Base-by-base conservation (phyloP, 2,888 invertebrate species). In the Aspidapion aeneum region DNA sequence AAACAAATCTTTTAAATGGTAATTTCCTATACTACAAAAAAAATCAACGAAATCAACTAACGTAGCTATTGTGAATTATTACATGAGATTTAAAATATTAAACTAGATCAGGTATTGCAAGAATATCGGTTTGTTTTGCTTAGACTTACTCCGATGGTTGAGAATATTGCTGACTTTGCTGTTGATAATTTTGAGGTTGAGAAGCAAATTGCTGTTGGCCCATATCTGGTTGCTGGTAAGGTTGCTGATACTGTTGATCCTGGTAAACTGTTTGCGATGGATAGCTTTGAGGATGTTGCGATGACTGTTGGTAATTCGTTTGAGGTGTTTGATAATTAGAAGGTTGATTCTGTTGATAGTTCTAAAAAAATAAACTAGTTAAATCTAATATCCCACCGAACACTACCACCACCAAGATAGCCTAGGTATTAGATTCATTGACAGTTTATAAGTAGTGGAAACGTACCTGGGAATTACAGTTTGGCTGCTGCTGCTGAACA, bases 121-220 rank as follows among this genome's bases (percentile, higher is more conserved):
- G n/a, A n/a, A n/a, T n/a, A n/a, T n/a, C n/a, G n/a, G n/a, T n/a
- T n/a, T n/a, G n/a, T n/a, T n/a, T n/a, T n/a, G n/a, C n/a, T n/a
- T n/a, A n/a, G 12, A 35, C 35, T 35, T 35, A 35, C 35, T 35
- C 35, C 3, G 35, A 12, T 12, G 35, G 35, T 12, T 35, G 35
- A 3, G 3, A 19, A 3, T 52, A n/a, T 17, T 5, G 52, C 52
- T 60, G 22, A 58, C 35, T 21, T 55, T 59, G 64, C 22, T 66
- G 69, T 17, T 69, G 68, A 9, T 66, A 64, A 54, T 63, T 62
- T 19, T 55, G 50, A 59, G 64, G 64, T 50, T 62, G 70, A 5
- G 65, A 62, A 49, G 66, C 68, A 58, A 70, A 72, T 55, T 59
- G 64, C 22, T 66, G 69, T 18, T 69, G 68, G 9, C 66, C 64